phyloP scores from a whole-genome alignment of 2,797 vertebrate genomes.

The Momotus momota region DNA sequence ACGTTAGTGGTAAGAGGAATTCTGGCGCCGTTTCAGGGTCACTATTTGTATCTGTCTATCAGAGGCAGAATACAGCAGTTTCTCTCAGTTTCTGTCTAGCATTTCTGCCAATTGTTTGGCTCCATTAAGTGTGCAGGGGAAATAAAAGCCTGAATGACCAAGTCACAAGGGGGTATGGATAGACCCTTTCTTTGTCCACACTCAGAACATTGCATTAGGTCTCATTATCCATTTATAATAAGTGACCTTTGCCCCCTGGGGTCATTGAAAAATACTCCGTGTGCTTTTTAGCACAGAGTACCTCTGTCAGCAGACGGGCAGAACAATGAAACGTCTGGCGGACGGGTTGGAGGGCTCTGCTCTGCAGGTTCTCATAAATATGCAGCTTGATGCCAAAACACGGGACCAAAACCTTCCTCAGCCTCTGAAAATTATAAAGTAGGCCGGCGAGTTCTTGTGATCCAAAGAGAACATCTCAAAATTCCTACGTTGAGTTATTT shows the following conservation, averaged over 20 bases:
- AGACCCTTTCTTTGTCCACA: constrained; percentile 86
- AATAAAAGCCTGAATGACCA: constrained; percentile 84
- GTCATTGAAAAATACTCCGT: constrained; percentile 88
- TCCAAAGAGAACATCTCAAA: not conserved
- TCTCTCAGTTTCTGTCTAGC: constrained; percentile 86
- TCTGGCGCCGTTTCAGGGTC: constrained; percentile 88
- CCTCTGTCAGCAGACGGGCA: constrained; percentile 79
- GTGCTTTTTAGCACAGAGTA: constrained; percentile 85
- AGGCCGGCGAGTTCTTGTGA: not conserved
- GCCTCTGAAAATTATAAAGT: constrained; percentile 20
- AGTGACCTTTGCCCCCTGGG: constrained; percentile 85
- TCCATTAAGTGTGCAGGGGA: constrained; percentile 85
- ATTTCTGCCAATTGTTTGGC: constrained; percentile 86
- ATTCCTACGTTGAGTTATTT: not conserved
- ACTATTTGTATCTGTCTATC: constrained; percentile 85
- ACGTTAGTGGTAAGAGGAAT: constrained; percentile 70
- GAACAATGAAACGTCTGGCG: constrained; percentile 78
- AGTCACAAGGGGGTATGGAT: constrained; percentile 84
- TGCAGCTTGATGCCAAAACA: constrained; percentile 62
- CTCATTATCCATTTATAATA: constrained; percentile 92
- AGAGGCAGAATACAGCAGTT: constrained; percentile 83
- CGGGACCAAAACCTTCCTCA: constrained; percentile 45
- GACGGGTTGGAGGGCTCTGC: constrained; percentile 59
- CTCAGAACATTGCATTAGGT: constrained; percentile 87
- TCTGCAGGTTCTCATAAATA: constrained; percentile 71